phyloP scores from a whole-genome alignment of 1,140 invertebrate species.

The Drosophila melanica region DNA sequence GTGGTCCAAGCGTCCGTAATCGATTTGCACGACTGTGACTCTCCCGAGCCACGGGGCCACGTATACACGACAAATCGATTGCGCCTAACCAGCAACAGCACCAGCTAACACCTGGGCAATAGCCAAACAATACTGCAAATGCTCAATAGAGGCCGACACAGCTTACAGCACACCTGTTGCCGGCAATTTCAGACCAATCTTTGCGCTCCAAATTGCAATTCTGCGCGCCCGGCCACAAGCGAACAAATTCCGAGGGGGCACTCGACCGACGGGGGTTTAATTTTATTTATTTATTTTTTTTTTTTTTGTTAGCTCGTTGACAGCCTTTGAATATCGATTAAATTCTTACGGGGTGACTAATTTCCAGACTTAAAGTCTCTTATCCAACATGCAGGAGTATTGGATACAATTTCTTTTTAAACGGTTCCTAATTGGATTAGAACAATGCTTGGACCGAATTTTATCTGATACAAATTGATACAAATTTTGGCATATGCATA shows the following conservation, averaged over 20 bases:
- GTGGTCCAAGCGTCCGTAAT: slow-evolving; percentile 66
- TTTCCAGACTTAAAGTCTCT: no score
- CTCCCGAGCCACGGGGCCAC: slow-evolving; percentile 53
- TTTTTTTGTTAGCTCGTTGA: no score
- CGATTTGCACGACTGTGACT: slow-evolving; percentile 59
- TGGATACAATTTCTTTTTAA: no score
- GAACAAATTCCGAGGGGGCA: slow-evolving; percentile 15
- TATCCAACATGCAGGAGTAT: no score
- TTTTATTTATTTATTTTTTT: no score
- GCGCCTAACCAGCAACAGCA: slow-evolving; percentile 36
- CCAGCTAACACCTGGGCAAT: slow-evolving; percentile 52
- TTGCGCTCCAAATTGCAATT: slow-evolving; percentile 53
- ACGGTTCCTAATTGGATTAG: no score
- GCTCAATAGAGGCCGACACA: slow-evolving; percentile 28
- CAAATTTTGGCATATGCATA: no score
- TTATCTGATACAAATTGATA: no score
- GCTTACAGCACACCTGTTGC: slow-evolving; percentile 59
- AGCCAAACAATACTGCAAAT: slow-evolving; percentile 16
- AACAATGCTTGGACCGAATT: no score
- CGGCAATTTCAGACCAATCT: slow-evolving; percentile 14
- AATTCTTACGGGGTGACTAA: background rate
- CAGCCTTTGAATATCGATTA: background rate
- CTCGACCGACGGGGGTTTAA: background rate
- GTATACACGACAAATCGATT: slow-evolving; percentile 81
- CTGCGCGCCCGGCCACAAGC: slow-evolving; percentile 14